phyloP scores from a whole-genome alignment of 2,888 invertebrate genomes.

The Busseola fusca region DNA sequence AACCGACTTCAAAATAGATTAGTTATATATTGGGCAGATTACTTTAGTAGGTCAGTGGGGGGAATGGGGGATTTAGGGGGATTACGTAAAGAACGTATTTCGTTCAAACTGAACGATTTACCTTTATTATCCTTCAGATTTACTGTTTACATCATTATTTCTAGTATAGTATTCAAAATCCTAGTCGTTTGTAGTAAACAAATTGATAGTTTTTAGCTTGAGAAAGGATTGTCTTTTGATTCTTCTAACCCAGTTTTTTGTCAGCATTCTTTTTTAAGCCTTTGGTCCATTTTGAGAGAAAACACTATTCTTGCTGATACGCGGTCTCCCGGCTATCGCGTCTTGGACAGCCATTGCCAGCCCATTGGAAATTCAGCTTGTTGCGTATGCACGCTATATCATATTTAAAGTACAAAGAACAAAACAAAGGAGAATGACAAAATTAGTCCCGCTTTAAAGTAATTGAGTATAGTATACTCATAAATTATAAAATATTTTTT shows the following conservation, averaged over 20 bases:
- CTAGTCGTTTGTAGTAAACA: background rate
- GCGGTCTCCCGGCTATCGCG: no score
- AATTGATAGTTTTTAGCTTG: background rate
- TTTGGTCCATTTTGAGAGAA: background rate
- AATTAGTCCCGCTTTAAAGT: no score
- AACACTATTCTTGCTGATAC: background rate
- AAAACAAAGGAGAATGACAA: no score
- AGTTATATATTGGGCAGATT: constrained; percentile 41
- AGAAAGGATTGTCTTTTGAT: background rate
- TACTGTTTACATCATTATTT: constrained; percentile 5
- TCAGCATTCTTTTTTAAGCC: background rate
- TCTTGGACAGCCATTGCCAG: background rate
- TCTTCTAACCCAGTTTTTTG: background rate
- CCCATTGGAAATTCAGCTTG: background rate
- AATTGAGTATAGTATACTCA: no score
- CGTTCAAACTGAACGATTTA: constrained; percentile 27
- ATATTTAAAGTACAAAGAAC: no score
- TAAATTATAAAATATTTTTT: no score
- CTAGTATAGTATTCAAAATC: background rate
- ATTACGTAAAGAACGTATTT: constrained; percentile 30
- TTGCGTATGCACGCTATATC: background rate
- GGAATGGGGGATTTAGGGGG: constrained; percentile 25
- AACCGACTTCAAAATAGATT: constrained; percentile 48
- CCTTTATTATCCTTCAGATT: constrained; percentile 30
- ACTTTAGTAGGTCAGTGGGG: constrained; percentile 52